Base-by-base conservation (phyloP, 1,140 invertebrate species). In the Tetramorium simillimum region DNA sequence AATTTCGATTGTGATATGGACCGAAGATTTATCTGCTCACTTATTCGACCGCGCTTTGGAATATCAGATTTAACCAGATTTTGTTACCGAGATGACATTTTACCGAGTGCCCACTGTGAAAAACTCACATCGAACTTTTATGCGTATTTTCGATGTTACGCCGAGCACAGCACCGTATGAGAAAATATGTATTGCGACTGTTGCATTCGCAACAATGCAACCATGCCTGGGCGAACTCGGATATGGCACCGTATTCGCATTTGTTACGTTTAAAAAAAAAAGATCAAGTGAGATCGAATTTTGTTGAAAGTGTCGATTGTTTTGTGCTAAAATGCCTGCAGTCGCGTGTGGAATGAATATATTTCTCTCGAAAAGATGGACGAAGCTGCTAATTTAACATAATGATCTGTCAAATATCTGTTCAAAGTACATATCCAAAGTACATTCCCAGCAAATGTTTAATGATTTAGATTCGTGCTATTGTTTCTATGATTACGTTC, bases 261-360 rank as follows among this genome's bases (percentile, higher is more conserved):
- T 90, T 84, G 88, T 86, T 46, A 73, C 72, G 70, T 91, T 86
- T 86, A 65, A 84, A 90, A 87, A 76, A 37, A 77, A 63, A 24
- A 75, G 72, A 72, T 86, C 73, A 78, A 86, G 88, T 60, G 89
- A 46, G 21, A 86, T 90, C 70, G 56, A 56, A 10, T 58, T 28
- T 49, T 56, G 12, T 40, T 49, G 56, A 63, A 70, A 65, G 63
- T 33, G 65, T 53, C 87, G 53, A 77, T 28, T 28, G 24, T 81
- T 72, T 40, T 16, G 37, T n/a, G 9, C 69, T 33, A 40, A 81
- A 81, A 70, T 69, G 46, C 18, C 56, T 43, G 51, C 33, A 46
- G 21, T 58, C 12, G 5, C 6, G 12, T 46, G 18, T 12, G 56
- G 37, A 28, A 65, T 75, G 37, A 28, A 65, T 75, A 53, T 18